Base-by-base conservation (phyloP, 2,113 vertebrate species). In the Tinamus guttatus region DNA sequence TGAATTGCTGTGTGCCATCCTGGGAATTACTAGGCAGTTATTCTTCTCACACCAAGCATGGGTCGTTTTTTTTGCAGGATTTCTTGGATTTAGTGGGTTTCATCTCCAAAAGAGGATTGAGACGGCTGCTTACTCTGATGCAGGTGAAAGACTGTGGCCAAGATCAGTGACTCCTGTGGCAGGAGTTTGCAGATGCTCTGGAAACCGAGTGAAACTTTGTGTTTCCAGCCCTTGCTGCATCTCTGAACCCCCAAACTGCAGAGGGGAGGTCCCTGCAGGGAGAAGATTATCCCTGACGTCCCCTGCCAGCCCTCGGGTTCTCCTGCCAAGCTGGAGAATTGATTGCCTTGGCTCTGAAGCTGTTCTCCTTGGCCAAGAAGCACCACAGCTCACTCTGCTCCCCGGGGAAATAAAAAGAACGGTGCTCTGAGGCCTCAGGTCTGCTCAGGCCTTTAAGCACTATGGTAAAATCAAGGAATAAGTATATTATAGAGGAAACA, bases 281-380 rank as follows among this genome's bases (percentile, higher is more conserved):
- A 30, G 54, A 41, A 64, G 36, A 47, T 27, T 70, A 65, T n/a
- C 51, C 18, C 38, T 7, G 21, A 2, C 27, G 2, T 63, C 0
- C 1, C 64, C 58, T 64, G 86, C 89, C 89, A 87, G 4, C 69
- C 45, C 19, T 2, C 2, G 28, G 25, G 6, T 24, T 51, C 20
- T 18, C 40, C 79, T 93, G 94, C 83, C 94, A 81, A 59, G 52
- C 49, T 47, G 36, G n/a, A n/a, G n/a, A n/a, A n/a, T n/a, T 52
- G 68, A 83, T 81, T 77, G 82, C 34, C 74, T 92, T 87, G 86
- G 79, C 92, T 85, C 34, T 41, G 52, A 43, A 56, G 34, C 63
- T 62, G 24, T 7, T 76, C 64, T 90, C 36, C 49, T 54, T 51
- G 25, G 83, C 94, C 94, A 90, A 62, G 63, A 56, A 87, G 51